A percentile compares a stretch with the other conserved stretches of the same genome.
Evolutionary conservation across 53 echinoderm and acorn worm species (phyloP).

Genomic region (Holothuria leucospilota): DNA sequence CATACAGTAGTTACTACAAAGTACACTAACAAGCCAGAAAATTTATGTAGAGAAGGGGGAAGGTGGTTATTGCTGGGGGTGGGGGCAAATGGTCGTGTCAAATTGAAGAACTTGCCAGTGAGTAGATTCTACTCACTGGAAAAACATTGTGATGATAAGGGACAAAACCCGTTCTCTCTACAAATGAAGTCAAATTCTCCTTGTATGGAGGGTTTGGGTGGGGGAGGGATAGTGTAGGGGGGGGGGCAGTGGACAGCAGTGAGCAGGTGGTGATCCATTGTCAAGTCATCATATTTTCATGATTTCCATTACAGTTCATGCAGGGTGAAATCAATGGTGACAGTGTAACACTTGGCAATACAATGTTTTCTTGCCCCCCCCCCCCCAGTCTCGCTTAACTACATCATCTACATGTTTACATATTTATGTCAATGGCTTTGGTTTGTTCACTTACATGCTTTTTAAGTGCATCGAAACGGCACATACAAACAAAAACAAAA

Average conservation of each 20-base stretch:
- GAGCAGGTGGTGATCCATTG: conserved; percentile 12
- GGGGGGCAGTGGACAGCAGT: not conserved
- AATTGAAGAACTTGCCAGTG: no score
- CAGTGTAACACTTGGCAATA: not conserved
- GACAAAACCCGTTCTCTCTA: conserved; percentile 3
- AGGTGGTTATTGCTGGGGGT: no score
- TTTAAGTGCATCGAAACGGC: no score
- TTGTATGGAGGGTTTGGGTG: conserved; percentile 6
- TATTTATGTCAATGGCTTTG: no score
- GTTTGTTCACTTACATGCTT: no score
- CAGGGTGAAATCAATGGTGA: conserved; percentile 13
- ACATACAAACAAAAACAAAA: no score
- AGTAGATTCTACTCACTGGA: no score
- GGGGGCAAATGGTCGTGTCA: no score
- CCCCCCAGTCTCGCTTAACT: not conserved
- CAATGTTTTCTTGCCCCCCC: no score
- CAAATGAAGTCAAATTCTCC: conserved; percentile 4
- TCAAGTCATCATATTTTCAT: not conserved
- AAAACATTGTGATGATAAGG: not conserved
- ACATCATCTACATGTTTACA: not conserved
- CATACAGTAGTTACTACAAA: conserved; percentile 8
- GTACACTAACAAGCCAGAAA: not conserved
- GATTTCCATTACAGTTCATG: conserved; percentile 1
- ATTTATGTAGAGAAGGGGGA: not conserved
- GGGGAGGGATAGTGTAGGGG: not conserved